Evolutionary conservation across 2,113 vertebrate genomes (phyloP).

Genomic region (Rhabdornis inornatus): DNA sequence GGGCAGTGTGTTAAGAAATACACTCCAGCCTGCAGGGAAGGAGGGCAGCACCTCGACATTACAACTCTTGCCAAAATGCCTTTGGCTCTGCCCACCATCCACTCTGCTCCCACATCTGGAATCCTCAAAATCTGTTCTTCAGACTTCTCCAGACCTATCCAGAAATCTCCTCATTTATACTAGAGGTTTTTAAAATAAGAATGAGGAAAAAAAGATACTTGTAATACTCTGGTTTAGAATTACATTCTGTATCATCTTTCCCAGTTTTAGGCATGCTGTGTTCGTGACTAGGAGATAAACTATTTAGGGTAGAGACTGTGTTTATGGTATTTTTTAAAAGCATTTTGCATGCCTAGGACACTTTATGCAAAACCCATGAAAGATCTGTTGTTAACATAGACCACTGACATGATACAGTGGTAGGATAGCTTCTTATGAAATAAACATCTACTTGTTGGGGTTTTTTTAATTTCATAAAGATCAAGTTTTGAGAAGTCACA

Average conservation of each 20-base stretch:
- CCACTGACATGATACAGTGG: rapidly evolving
- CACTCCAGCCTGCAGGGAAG: rapidly evolving
- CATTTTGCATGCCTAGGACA: neutral
- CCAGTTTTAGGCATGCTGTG: neutral
- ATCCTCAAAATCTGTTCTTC: neutral
- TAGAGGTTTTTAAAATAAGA: neutral
- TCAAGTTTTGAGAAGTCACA: neutral
- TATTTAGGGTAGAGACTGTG: neutral
- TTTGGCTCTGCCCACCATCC: rapidly evolving
- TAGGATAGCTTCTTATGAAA: neutral
- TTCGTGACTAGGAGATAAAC: neutral
- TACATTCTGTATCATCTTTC: neutral
- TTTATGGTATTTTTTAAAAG: neutral
- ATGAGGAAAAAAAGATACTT: neutral
- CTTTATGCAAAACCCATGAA: neutral
- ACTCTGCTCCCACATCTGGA: neutral
- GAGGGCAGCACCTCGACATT: rapidly evolving
- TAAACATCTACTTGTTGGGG: neutral
- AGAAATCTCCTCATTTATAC: neutral
- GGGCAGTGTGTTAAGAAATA: neutral
- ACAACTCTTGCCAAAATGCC: neutral
- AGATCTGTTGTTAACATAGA: neutral
- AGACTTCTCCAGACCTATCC: neutral
- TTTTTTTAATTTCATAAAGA: neutral
- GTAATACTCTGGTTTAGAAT: neutral